Evolutionary conservation across 2,797 vertebrate genomes (phyloP), one percentile per base, ranked within the genome.

Genomic region (Discoglossus pictus): DNA sequence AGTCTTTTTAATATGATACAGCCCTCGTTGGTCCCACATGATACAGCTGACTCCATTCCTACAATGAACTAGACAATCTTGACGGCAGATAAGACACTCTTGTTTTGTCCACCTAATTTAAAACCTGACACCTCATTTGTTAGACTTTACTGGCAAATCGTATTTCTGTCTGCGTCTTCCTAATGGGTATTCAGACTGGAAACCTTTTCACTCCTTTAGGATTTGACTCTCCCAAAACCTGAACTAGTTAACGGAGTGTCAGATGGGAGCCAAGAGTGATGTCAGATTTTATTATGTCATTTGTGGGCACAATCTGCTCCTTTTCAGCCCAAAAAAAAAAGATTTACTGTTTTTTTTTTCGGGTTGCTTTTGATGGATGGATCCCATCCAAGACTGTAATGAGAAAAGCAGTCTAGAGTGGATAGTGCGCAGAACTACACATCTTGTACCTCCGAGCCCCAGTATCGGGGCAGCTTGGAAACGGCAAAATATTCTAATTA

Each of bases 201-300:
- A n/a, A n/a, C n/a, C n/a, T n/a, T n/a, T n/a, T n/a, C n/a, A 31
- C 27, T 31, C 27, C 27, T 31, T 31, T 4, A 31, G 9, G 9
- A 9, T 31, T 31, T 31, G 9, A 31, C 27, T 9, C 27, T 31
- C 27, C 27, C 15, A 2, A 31, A 56, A 8, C 43, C 18, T 55
- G 11, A 7, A 50, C 13, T 60, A 44, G 68, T 71, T 71, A 71
- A 63, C 17, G 16, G 27, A 20, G 6, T 20, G 17, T 34, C 24
- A 63, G 13, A 20, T 36, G 7, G 15, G 50, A 75, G 85, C 83
- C 85, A 86, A 81, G 65, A 13, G 71, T 84, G 82, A 85, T 77
- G 79, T 85, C 83, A 85, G 69, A 70, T 80, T 75, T 73, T 76
- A 78, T 86, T 77, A 85, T 78, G 82, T 84, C 83, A 86, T 77